These are phyloP conservation scores for Oxyura jamaicensis DNA, from an alignment of 2,113 vertebrate species.

Conservation along the genomic window DNA sequence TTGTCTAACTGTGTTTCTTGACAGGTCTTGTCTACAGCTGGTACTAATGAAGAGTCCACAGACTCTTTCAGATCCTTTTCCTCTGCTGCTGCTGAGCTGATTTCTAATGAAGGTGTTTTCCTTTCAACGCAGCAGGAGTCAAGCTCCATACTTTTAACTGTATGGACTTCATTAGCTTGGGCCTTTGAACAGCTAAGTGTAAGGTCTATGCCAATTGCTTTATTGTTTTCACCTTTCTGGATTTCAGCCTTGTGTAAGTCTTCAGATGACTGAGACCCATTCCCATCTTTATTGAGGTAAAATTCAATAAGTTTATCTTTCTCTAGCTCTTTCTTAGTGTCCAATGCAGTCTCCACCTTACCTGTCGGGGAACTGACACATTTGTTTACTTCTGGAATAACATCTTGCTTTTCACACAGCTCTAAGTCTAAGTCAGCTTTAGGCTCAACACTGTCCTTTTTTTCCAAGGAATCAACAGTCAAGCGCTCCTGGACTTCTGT, in stretches of 20 bases:
- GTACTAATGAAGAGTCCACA: slow-evolving; percentile 64
- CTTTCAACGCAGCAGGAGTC: slow-evolving; percentile 64
- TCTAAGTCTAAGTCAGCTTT: slow-evolving; percentile 77
- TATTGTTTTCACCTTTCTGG: slow-evolving; percentile 59
- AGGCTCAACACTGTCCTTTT: slow-evolving; percentile 68
- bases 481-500: slow-evolving; percentile 60
- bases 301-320: slow-evolving; percentile 84
- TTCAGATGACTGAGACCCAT: slow-evolving; percentile 63
- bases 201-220: slow-evolving; percentile 74
- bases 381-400: slow-evolving; percentile 78
- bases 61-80: slow-evolving; percentile 60
- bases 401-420: slow-evolving; percentile 79
- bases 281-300: slow-evolving; percentile 77
- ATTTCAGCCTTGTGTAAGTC: slow-evolving; percentile 64
- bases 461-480: slow-evolving; percentile 45
- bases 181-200: slow-evolving; percentile 75
- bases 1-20: slow-evolving; percentile 79
- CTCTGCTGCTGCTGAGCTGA: slow-evolving; percentile 56
- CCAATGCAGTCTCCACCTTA: slow-evolving; percentile 72
- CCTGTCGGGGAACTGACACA: slow-evolving; percentile 72
- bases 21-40: slow-evolving; percentile 69
- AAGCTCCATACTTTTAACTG: slow-evolving; percentile 54
- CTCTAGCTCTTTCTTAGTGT: slow-evolving; percentile 74
- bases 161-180: slow-evolving; percentile 35
- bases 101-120: slow-evolving; percentile 46